A percentile compares a stretch with the other conserved stretches of the same genome.
phyloP scores from a whole-genome alignment of 1,140 invertebrate genomes.

The Neodiprion lecontei region DNA sequence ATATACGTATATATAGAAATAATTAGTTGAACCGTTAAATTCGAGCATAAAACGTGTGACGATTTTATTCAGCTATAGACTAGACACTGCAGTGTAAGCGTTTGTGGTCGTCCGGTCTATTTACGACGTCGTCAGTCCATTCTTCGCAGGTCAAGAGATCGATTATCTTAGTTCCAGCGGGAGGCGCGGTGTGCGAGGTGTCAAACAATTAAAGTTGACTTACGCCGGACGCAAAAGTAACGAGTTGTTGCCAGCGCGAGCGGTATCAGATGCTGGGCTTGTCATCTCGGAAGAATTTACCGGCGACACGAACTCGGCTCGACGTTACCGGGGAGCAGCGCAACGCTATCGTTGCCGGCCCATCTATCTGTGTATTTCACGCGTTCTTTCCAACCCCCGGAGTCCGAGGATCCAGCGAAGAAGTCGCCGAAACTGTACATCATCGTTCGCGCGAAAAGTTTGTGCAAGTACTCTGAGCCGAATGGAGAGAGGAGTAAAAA shows the following conservation, averaged over 20 bases:
- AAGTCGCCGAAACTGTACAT: no score
- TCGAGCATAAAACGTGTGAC: no score
- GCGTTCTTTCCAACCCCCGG: no score
- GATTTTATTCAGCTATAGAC: no score
- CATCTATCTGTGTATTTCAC: no score
- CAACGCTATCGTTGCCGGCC: not conserved
- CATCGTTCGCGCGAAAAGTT: no score
- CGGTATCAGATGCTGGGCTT: slow-evolving; percentile 48
- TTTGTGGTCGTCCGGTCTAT: not conserved
- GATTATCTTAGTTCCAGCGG: slow-evolving; percentile 30
- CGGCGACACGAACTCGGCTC: slow-evolving; percentile 33
- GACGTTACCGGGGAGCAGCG: slow-evolving; percentile 10
- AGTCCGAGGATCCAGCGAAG: no score
- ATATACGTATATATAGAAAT: no score
- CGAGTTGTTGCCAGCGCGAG: slow-evolving; percentile 32
- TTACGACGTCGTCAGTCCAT: not conserved
- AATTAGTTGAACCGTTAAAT: no score
- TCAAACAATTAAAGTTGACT: slow-evolving; percentile 53
- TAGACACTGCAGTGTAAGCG: no score
- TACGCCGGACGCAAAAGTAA: slow-evolving; percentile 42
- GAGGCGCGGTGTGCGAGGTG: slow-evolving; percentile 27
- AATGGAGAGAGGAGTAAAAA: no score
- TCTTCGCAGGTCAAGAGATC: slow-evolving; percentile 24
- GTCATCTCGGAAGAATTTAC: slow-evolving; percentile 57
- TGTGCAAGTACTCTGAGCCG: no score